phyloP scores from a whole-genome alignment of 2,888 invertebrate genomes.

The Drosophila ustulata region DNA sequence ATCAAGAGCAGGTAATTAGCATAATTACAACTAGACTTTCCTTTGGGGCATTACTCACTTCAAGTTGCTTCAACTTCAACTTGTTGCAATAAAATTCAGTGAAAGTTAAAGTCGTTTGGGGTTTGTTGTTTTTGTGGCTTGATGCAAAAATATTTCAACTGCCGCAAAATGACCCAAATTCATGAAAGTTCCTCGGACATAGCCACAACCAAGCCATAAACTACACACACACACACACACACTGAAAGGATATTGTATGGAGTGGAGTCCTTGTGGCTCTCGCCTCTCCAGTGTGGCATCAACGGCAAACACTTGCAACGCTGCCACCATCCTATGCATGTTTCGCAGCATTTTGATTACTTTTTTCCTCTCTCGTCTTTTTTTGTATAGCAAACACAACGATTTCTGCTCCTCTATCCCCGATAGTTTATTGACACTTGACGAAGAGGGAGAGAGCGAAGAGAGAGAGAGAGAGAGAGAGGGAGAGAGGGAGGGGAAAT shows the following conservation, averaged over 20 bases:
- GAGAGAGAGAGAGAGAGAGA: too few species aligned
- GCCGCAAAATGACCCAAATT: conserved; percentile 58
- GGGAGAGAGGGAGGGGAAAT: neutral
- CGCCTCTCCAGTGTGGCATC: conserved; percentile 19
- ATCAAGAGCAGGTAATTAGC: neutral
- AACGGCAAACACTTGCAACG: conserved; percentile 13
- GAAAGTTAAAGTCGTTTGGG: conserved; percentile 17
- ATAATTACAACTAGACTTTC: neutral
- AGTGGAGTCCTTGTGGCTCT: conserved; percentile 36
- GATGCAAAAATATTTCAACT: conserved; percentile 28
- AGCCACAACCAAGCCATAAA: conserved; percentile 33
- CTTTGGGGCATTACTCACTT: neutral
- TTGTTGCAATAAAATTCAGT: conserved; percentile 12
- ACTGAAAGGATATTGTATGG: neutral
- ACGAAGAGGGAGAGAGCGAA: neutral
- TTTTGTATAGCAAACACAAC: conserved; percentile 27
- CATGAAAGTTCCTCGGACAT: conserved; percentile 32
- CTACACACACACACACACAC: conserved; percentile 9
- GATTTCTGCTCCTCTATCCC: conserved; percentile 9
- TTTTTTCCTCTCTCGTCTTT: conserved; percentile 36
- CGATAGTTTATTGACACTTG: conserved; percentile 47
- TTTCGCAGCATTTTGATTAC: conserved; percentile 60
- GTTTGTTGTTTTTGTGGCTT: conserved; percentile 13
- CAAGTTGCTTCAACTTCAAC: neutral
- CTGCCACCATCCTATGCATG: conserved; percentile 34